Percentiles rank a stretch among this genome's conserved stretches.
phyloP scores from a whole-genome alignment of 2,113 vertebrate genomes.

The Amia ocellicauda region DNA sequence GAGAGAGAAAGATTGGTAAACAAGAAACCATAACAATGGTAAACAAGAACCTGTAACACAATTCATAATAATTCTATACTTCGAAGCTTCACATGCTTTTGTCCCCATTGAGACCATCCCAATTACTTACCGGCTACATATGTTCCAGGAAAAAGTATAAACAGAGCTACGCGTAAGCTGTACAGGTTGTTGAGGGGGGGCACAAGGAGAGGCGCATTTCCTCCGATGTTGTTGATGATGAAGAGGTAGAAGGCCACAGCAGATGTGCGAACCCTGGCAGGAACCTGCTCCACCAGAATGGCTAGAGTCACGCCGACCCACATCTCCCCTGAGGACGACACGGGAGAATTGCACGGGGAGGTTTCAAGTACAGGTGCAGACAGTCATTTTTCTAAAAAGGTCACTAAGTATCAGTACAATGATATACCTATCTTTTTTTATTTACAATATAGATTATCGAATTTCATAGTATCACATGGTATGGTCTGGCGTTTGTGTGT shows the following conservation, averaged over 20 bases:
- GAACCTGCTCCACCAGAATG: conserved; percentile 18
- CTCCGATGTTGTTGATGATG: conserved; percentile 19
- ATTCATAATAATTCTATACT: no score
- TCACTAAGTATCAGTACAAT: no score
- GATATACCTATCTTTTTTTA: no score
- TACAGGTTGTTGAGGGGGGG: not conserved
- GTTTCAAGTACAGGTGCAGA: no score
- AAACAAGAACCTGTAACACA: no score
- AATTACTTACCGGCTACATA: conserved; percentile 15
- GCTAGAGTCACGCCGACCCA: conserved; percentile 17
- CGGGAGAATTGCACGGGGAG: not conserved
- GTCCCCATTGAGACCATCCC: not conserved
- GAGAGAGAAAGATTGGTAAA: no score
- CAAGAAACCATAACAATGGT: no score
- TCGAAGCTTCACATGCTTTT: no score
- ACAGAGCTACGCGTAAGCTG: not conserved
- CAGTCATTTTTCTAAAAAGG: no score
- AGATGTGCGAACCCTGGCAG: not conserved
- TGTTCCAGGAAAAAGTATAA: conserved; percentile 6
- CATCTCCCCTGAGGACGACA: conserved; percentile 10
- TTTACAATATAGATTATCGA: no score
- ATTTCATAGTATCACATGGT: no score
- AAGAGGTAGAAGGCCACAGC: conserved; percentile 20
- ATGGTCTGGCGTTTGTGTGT: no score
- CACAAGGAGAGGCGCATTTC: conserved; percentile 12